A percentile compares a stretch with the other conserved stretches of the same genome.
Conservation (phyloP, 2,888 invertebrate genomes). For the Oegoconia quadripuncta region DNA sequence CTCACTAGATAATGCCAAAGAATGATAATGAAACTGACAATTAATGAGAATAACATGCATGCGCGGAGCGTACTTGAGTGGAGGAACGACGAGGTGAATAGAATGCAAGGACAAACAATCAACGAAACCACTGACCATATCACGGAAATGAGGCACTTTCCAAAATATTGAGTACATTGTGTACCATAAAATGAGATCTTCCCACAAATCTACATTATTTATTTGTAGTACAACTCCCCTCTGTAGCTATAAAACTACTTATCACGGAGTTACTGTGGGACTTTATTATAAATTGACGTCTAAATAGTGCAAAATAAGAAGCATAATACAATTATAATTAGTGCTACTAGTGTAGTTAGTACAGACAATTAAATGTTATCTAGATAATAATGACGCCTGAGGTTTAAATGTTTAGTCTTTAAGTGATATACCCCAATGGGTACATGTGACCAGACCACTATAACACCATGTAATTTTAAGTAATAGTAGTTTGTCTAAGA, state of each 20-base stretch:
- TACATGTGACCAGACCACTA: slow-evolving; percentile 50
- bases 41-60: slow-evolving; percentile 41
- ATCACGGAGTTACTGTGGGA: slow-evolving; percentile 56
- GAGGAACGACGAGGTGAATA: slow-evolving; percentile 45
- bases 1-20: slow-evolving; percentile 78
- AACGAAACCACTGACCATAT: slow-evolving; percentile 39
- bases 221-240: slow-evolving; percentile 52
- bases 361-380: slow-evolving; percentile 47
- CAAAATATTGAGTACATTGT: slow-evolving; percentile 20
- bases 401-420: slow-evolving; percentile 36
- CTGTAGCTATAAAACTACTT: slow-evolving; percentile 54
- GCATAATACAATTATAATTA: slow-evolving; percentile 66
- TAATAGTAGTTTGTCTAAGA: slow-evolving; percentile 36
- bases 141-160: slow-evolving; percentile 34
- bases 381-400: slow-evolving; percentile 38
- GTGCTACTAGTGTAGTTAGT: slow-evolving; percentile 64
- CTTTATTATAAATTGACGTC: slow-evolving; percentile 17
- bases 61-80: slow-evolving; percentile 49
- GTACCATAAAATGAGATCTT: slow-evolving; percentile 26
- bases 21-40: slow-evolving; percentile 59
- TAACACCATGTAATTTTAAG: slow-evolving; percentile 67
- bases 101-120: slow-evolving; percentile 50
- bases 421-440: slow-evolving; percentile 41
- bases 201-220: slow-evolving; percentile 47
- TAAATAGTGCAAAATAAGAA: slow-evolving; percentile 51